A percentile compares a stretch with the other conserved stretches of the same genome.
phyloP scores from a whole-genome alignment of 1,140 invertebrate species.

The Papilio xuthus region DNA sequence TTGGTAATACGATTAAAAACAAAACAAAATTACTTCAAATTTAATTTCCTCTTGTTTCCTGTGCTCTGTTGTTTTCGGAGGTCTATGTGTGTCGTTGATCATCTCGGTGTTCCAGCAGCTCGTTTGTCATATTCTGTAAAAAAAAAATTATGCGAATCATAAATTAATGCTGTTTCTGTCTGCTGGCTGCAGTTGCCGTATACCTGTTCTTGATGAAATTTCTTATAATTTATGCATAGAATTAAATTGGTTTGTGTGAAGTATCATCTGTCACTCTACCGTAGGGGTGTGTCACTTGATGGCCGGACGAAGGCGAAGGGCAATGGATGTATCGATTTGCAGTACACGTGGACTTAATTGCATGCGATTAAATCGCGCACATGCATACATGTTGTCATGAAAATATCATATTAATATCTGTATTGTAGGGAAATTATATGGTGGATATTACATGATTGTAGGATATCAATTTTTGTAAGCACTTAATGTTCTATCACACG shows the following conservation, averaged over 20 bases:
- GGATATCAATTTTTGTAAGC: neutral
- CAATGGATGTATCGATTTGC: neutral
- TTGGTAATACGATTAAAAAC: no score
- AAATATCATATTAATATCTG: neutral
- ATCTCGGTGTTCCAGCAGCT: no score
- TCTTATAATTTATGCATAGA: neutral
- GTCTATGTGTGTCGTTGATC: no score
- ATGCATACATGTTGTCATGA: neutral
- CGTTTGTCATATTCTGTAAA: no score
- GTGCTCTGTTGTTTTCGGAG: no score
- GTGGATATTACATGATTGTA: neutral
- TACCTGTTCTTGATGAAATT: neutral
- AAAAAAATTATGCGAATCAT: no score
- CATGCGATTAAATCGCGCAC: conserved; percentile 3
- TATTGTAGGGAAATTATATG: neutral
- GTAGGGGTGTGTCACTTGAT: neutral
- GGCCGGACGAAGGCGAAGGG: neutral
- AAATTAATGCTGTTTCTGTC: no score
- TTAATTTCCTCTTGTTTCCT: no score
- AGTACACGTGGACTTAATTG: conserved; percentile 8
- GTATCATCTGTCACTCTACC: neutral
- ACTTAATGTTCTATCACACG: no score
- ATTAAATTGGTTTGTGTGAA: neutral
- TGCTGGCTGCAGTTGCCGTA: neutral
- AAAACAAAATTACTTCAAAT: no score